These are phyloP conservation scores for Andrena trimmerana DNA, from an alignment of 2,888 invertebrate species.

Conservation along the genomic window DNA sequence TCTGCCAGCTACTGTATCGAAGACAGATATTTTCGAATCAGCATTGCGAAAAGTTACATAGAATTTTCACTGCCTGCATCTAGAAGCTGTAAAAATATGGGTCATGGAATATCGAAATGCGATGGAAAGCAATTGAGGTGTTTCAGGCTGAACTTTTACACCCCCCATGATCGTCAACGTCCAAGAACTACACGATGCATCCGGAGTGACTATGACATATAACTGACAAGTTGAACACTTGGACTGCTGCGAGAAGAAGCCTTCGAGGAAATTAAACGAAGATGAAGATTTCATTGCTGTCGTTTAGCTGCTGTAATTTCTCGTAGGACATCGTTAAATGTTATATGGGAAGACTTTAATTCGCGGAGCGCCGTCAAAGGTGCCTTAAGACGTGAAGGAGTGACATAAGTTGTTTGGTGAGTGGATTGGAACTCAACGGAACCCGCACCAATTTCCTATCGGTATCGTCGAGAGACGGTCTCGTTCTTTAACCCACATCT, in stretches of 20 bases:
- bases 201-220: constrained; percentile 19
- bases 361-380: not conserved
- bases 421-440: constrained; percentile 57
- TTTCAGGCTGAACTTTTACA: constrained; percentile 54
- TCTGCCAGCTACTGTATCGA: not conserved
- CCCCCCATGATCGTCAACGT: constrained; percentile 32
- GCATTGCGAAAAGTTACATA: not conserved
- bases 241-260: constrained; percentile 10
- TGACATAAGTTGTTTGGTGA: constrained; percentile 63
- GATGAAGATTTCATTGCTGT: constrained; percentile 60
- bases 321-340: constrained; percentile 23
- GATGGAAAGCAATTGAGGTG: constrained; percentile 32
- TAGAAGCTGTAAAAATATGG: not conserved
- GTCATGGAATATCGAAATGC: constrained; percentile 4
- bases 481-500: not conserved
- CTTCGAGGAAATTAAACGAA: constrained; percentile 59
- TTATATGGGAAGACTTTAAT: constrained; percentile 33
- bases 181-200: constrained; percentile 31
- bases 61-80: not conserved
- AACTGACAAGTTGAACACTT: not conserved
- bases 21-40: not conserved
- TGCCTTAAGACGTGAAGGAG: constrained; percentile 27
- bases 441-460: not conserved
- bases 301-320: constrained; percentile 22
- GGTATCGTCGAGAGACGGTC: not conserved